Percentiles rank a stretch among this genome's conserved stretches.
Evolutionary conservation across 2,888 invertebrate species (phyloP).

Genomic region (Alsophila aescularia): DNA sequence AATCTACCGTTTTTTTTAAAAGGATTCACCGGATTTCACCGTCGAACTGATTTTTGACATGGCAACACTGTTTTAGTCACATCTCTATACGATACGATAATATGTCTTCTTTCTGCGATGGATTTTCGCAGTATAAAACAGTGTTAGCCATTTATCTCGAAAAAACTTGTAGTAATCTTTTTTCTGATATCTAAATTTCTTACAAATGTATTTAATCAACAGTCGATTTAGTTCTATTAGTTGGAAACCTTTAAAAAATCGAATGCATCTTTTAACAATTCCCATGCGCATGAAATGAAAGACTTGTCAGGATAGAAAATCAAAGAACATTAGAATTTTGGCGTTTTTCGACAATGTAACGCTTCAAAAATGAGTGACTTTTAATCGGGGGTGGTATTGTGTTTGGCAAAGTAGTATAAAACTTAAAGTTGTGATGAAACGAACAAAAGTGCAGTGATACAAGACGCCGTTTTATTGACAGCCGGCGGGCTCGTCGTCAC

Average conservation of each 20-base stretch:
- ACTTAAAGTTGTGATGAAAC: slow-evolving; percentile 63
- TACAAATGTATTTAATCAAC: slow-evolving; percentile 56
- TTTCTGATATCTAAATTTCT: not conserved
- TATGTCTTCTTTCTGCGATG: no score
- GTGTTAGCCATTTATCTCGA: slow-evolving; percentile 34
- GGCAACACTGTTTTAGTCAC: no score
- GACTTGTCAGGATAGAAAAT: slow-evolving; percentile 69
- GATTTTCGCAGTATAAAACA: slow-evolving; percentile 49
- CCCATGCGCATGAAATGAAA: slow-evolving; percentile 74
- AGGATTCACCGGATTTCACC: no score
- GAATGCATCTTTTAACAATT: slow-evolving; percentile 70
- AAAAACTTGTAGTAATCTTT: slow-evolving; percentile 3
- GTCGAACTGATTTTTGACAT: no score
- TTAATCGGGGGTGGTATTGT: not conserved
- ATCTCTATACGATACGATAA: no score
- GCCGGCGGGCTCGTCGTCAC: slow-evolving; percentile 75
- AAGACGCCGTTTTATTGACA: slow-evolving; percentile 55
- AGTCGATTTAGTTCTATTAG: slow-evolving; percentile 39
- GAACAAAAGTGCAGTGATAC: slow-evolving; percentile 63
- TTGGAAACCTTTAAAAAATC: slow-evolving; percentile 43
- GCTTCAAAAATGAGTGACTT: slow-evolving; percentile 24
- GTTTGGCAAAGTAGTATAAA: not conserved
- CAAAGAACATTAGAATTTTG: slow-evolving; percentile 56
- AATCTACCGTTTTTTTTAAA: no score
- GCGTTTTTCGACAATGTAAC: slow-evolving; percentile 71